Evolutionary conservation across 2,888 invertebrate species (phyloP), one percentile per base, ranked within the genome.

Genomic region (Mythimna loreyi): DNA sequence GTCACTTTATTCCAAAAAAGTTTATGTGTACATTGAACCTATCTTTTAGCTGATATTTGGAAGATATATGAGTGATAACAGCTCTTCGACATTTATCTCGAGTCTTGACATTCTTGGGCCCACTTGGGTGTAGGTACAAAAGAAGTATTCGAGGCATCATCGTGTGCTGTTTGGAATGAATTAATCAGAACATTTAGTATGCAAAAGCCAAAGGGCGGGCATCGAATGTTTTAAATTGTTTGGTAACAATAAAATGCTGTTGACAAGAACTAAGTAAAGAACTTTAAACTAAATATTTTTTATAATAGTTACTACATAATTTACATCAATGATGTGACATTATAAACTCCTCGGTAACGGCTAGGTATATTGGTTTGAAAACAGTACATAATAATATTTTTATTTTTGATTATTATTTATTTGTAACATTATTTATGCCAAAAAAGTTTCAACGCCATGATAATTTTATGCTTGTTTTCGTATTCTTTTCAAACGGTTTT

Each of bases 121-220:
- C n/a, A n/a, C n/a, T n/a, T n/a, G n/a, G n/a, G n/a, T n/a, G n/a
- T 16, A 28, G 13, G 6, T 45, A 21, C 23, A n/a, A 33, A 45
- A 63, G 30, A 23, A 47, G n/a, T 50, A 25, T n/a, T 11, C 8
- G 4, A 33, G 6, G 9, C 3, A 21, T 21, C 11, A 25, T 19
- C 59, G 25, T 67, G 23, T 13, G 36, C 28, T 45, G 28, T 8
- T 33, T 58, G 8, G 23, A 13, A 13, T 3, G 21, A 16, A 16
- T n/a, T 47, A 30, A n/a, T 23, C 30, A 1, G 6, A 33, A 21
- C 13, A 43, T n/a, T 52, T 30, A 30, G 13, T 71, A 52, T 45
- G 28, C 56, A 57, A 11, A 47, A 7, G 70, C 21, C 21, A 70
- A 55, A 63, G 53, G 36, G 11, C 45, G 30, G 53, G 13, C 40